Evolutionary conservation across 2,113 vertebrate genomes (phyloP).

Genomic region (Mesoclemmys tuberculata): DNA sequence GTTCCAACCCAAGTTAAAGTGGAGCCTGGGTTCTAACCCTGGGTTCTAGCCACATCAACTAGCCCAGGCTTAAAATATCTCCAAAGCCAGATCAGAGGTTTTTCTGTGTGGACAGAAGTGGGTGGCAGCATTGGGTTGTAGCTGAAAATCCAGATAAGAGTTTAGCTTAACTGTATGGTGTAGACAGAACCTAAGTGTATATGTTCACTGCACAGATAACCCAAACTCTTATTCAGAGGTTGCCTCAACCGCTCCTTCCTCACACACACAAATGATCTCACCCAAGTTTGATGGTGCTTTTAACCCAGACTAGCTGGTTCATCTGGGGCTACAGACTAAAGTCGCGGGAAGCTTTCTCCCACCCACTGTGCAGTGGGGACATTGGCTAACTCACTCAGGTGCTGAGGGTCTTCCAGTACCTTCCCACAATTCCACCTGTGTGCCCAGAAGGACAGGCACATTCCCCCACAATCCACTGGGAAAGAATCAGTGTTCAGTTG

Average conservation of each 20-base stretch:
- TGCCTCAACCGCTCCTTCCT: background rate
- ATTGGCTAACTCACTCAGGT: background rate
- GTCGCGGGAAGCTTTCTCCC: background rate
- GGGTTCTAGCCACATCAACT: background rate
- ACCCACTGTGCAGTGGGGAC: background rate
- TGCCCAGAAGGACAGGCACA: background rate
- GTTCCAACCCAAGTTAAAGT: background rate
- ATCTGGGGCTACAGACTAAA: background rate
- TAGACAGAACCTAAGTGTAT: background rate
- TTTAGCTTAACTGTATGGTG: background rate
- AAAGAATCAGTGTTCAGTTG: background rate
- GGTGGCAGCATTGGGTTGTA: background rate
- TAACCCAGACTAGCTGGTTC: background rate
- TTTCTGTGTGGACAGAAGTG: background rate
- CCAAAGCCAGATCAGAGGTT: background rate
- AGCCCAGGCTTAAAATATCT: background rate
- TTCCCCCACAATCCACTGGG: background rate
- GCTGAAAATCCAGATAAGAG: background rate
- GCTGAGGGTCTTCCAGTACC: background rate
- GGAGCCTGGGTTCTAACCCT: no score
- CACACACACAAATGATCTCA: background rate
- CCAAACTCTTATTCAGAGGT: background rate
- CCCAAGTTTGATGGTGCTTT: background rate
- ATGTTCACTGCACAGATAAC: background rate
- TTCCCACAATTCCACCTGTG: background rate